Conservation (phyloP, 2,888 invertebrate species). For the Eristalinus aeneus region DNA sequence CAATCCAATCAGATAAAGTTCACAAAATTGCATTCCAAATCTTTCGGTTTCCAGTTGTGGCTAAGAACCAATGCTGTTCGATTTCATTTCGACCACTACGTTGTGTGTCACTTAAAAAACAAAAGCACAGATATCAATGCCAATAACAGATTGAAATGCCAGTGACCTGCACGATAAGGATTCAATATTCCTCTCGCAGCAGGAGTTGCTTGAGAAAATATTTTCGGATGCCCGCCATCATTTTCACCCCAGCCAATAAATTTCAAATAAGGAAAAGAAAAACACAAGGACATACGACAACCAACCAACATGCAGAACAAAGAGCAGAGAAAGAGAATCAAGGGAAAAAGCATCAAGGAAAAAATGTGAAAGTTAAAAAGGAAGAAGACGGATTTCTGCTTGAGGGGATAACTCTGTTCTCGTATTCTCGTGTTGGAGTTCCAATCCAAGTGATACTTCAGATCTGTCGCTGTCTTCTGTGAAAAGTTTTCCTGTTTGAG, state of each 20-base stretch:
- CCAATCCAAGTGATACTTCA: conserved; percentile 22
- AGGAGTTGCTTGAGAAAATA: conserved; percentile 5
- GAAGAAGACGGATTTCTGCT: conserved; percentile 37
- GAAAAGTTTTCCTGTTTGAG: conserved; percentile 4
- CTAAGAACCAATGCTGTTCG: not conserved
- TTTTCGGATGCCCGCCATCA: conserved; percentile 19
- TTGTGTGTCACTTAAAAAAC: conserved; percentile 13
- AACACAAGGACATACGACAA: conserved; percentile 15
- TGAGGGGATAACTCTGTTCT: conserved; percentile 23
- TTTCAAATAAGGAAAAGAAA: not conserved
- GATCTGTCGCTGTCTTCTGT: conserved; percentile 13
- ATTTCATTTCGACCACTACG: not conserved
- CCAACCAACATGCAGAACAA: not conserved
- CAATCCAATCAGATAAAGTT: not conserved
- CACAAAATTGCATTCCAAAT: conserved; percentile 8
- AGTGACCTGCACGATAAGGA: conserved; percentile 31
- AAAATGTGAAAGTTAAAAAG: conserved; percentile 28
- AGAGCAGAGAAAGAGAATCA: not conserved
- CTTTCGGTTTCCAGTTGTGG: not conserved
- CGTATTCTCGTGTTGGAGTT: conserved; percentile 11
- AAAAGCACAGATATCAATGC: conserved; percentile 4
- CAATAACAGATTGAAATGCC: conserved; percentile 27
- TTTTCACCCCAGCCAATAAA: conserved; percentile 11
- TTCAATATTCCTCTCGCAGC: conserved; percentile 18
- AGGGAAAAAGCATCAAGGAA: not conserved